phyloP scores from a whole-genome alignment of 2,113 vertebrate species.

The Delphinus delphis region DNA sequence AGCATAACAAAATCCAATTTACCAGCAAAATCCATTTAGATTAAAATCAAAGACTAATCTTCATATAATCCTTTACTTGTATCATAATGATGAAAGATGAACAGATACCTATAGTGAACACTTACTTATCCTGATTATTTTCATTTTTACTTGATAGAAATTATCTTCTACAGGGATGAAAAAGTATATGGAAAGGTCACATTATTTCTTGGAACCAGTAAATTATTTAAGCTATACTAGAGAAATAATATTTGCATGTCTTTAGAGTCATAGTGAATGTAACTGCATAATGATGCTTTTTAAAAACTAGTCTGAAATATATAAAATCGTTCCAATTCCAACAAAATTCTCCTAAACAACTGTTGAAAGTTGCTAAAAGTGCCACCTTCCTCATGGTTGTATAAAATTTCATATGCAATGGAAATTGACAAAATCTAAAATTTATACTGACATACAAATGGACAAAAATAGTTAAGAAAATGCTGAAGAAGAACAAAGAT shows the following conservation, averaged over 20 bases:
- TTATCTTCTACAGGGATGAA: constrained; percentile 42
- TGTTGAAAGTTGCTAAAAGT: background rate
- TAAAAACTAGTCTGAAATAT: background rate
- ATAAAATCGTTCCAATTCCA: background rate
- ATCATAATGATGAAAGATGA: constrained; percentile 77
- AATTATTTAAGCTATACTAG: constrained; percentile 13
- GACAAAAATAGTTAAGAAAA: background rate
- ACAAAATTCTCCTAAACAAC: background rate
- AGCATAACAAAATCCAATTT: constrained; percentile 87
- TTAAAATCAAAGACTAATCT: constrained; percentile 85
- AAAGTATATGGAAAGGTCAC: constrained; percentile 5
- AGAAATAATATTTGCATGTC: background rate
- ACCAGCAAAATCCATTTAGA: constrained; percentile 84
- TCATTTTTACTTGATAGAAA: constrained; percentile 71
- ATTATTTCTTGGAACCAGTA: background rate
- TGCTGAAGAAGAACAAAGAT: background rate
- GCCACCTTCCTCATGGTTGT: background rate
- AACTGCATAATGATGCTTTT: background rate
- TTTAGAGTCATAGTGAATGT: background rate
- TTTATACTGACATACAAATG: background rate
- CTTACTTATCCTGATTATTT: constrained; percentile 71
- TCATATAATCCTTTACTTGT: constrained; percentile 65
- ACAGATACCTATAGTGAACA: constrained; percentile 56
- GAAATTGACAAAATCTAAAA: background rate
- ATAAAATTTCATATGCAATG: background rate